These are phyloP conservation scores for Trachelus tabidus DNA, from an alignment of 2,888 invertebrate genomes.

Conservation along the genomic window DNA sequence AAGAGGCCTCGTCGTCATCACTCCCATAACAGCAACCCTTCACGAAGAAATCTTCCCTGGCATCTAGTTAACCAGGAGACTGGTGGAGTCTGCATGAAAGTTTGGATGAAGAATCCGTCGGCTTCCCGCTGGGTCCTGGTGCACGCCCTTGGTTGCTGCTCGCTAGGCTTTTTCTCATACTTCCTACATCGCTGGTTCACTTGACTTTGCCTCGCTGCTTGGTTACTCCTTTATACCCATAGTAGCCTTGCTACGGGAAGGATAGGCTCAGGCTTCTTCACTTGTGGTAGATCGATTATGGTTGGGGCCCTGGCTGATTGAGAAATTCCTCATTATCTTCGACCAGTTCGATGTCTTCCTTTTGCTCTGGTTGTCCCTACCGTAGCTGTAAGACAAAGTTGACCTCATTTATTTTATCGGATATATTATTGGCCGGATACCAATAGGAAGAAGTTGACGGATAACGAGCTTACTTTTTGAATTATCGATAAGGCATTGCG, in stretches of 20 bases:
- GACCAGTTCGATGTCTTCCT: constrained; percentile 6
- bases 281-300: constrained; percentile 43
- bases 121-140: constrained; percentile 40
- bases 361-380: background rate
- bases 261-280: constrained; percentile 38
- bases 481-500: too few relatives aligned
- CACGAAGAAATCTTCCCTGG: constrained; percentile 51
- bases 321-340: constrained; percentile 29
- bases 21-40: constrained; percentile 36
- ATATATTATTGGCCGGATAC: background rate
- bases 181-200: background rate
- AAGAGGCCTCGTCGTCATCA: background rate
- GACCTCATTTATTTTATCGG: background rate
- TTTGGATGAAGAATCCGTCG: constrained; percentile 21
- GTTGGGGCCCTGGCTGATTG: constrained; percentile 16
- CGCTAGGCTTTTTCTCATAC: background rate
- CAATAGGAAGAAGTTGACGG: background rate
- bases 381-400: background rate
- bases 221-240: background rate
- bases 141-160: background rate
- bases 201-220: background rate
- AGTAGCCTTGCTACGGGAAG: background rate
- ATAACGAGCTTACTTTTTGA: background rate
- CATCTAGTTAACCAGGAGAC: constrained; percentile 51
- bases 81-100: constrained; percentile 46